These are phyloP conservation scores for Apeira syringaria DNA, from an alignment of 2,888 invertebrate genomes.

Conservation along the genomic window DNA sequence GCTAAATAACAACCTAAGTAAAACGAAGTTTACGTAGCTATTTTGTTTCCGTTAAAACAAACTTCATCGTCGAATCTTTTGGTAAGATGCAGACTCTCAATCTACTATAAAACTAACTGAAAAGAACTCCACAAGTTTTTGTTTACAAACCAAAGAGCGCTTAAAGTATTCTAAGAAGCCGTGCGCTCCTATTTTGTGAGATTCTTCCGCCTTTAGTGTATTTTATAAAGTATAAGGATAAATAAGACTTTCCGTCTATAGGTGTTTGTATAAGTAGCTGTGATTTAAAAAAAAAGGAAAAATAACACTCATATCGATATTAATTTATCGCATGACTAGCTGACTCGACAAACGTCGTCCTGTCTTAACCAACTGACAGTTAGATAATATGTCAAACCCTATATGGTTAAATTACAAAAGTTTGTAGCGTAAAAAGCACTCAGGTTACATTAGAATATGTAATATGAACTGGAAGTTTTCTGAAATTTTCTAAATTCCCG, in stretches of 20 bases:
- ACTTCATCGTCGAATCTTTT: constrained; percentile 10
- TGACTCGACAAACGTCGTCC: no score
- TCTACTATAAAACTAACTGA: constrained; percentile 16
- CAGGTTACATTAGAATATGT: no score
- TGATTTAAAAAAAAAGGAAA: no score
- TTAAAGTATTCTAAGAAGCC: constrained; percentile 23
- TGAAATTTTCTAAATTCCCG: no score
- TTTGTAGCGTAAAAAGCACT: no score
- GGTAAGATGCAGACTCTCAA: constrained; percentile 9
- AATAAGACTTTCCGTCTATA: constrained; percentile 13
- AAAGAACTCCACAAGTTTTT: constrained; percentile 21
- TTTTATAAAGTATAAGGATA: constrained; percentile 18
- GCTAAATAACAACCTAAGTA: no score
- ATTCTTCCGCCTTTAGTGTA: constrained; percentile 19
- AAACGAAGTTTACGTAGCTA: constrained; percentile 2
- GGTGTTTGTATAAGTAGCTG: constrained; percentile 11
- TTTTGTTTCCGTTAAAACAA: constrained; percentile 14
- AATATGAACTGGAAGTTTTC: no score
- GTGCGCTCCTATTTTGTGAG: constrained; percentile 17
- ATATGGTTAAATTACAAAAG: no score
- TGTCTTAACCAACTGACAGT: no score
- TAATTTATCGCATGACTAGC: no score
- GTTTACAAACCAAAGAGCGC: constrained; percentile 21
- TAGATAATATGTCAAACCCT: no score
- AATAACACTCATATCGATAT: no score